phyloP scores from a whole-genome alignment of 2,113 vertebrate genomes.

The Microtus montanus region DNA sequence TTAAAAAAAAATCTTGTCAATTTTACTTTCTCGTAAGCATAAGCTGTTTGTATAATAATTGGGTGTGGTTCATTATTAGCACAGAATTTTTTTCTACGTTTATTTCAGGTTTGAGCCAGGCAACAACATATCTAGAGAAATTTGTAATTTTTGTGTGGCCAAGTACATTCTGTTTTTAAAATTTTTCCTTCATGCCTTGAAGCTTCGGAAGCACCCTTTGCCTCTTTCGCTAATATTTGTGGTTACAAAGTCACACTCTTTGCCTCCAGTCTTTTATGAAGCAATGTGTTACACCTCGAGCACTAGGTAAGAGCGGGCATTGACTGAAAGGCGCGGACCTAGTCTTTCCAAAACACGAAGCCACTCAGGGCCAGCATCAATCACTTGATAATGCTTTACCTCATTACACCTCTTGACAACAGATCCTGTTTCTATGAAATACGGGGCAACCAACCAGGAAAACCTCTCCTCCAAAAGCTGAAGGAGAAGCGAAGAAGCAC shows the following conservation, averaged over 20 bases:
- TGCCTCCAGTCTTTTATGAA: neutral
- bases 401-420: neutral
- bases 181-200: slow-evolving; percentile 3
- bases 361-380: neutral
- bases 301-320: neutral
- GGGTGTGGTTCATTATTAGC: neutral
- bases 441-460: neutral
- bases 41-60: neutral
- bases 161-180: neutral
- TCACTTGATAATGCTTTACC: neutral
- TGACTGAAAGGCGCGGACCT: neutral
- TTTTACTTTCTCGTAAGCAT: neutral
- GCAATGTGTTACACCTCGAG: neutral
- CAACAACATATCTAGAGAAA: neutral
- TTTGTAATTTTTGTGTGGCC: neutral
- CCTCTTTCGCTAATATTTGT: neutral
- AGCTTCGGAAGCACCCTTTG: neutral
- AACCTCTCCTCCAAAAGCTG: neutral
- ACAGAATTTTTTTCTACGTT: neutral
- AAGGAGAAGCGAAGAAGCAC: neutral
- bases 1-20: neutral
- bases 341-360: neutral
- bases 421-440: neutral
- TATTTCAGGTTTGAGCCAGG: neutral
- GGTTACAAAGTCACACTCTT: neutral